Percentiles rank a stretch among this genome's conserved stretches.
These are phyloP conservation scores for Empis livida DNA, from an alignment of 2,888 invertebrate species.

Conservation along the genomic window DNA sequence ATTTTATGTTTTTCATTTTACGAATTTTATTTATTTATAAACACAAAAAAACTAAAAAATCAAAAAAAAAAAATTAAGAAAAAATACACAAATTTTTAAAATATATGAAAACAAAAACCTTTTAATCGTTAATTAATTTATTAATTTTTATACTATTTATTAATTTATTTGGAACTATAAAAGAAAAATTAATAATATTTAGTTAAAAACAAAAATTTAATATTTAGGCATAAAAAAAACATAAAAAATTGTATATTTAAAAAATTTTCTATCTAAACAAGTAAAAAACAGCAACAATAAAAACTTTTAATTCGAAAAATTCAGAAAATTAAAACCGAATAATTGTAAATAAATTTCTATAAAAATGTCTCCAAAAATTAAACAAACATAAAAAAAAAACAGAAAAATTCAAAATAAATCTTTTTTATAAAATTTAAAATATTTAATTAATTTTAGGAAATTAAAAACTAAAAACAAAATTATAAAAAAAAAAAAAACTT, in stretches of 20 bases:
- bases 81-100: conserved; percentile 19
- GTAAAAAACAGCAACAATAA: conserved; percentile 9
- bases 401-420: conserved; percentile 8
- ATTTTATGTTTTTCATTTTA: conserved; percentile 11
- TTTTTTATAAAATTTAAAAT: conserved; percentile 6
- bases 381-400: conserved; percentile 12
- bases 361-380: conserved; percentile 13
- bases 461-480: too few species aligned
- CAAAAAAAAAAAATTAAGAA: conserved; percentile 6
- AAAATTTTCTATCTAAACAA: conserved; percentile 7
- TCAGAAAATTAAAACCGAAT: conserved; percentile 1
- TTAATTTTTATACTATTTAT: conserved; percentile 13
- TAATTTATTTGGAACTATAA: conserved; percentile 32
- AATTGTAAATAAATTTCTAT: conserved; percentile 18
- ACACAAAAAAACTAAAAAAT: conserved; percentile 7
- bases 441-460: too few species aligned
- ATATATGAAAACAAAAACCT: conserved; percentile 30
- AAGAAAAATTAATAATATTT: conserved; percentile 20
- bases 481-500: conserved; percentile 6
- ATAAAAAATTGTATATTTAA: conserved; percentile 8
- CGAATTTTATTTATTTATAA: conserved; percentile 3
- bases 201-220: conserved; percentile 6
- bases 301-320: conserved; percentile 6
- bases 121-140: neutral
- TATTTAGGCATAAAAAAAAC: conserved; percentile 11